Evolutionary conservation across 2,797 vertebrate genomes (phyloP).

Genomic region (Amniataba percoides): DNA sequence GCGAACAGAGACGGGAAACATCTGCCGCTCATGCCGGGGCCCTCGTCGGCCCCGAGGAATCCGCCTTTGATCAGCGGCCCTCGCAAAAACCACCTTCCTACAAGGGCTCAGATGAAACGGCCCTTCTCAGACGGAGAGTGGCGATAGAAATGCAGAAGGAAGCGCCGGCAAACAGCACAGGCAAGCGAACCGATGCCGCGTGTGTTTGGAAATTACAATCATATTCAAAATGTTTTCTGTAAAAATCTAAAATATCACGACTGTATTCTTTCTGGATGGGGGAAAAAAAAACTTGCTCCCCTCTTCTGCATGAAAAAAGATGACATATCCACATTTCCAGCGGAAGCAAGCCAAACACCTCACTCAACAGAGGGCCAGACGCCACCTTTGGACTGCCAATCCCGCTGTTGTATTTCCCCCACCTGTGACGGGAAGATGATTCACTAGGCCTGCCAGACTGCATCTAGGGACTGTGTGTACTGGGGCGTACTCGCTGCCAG

Average conservation of each 20-base stretch:
- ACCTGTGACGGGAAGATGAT: constrained; percentile 82
- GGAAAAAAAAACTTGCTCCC: constrained; percentile 34
- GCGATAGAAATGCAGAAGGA: neutral
- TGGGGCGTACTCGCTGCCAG: constrained; percentile 71
- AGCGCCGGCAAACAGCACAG: constrained; percentile 9
- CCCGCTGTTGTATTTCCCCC: constrained; percentile 77
- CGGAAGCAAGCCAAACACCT: constrained; percentile 71
- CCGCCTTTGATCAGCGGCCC: constrained; percentile 75
- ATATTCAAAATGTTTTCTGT: constrained; percentile 13
- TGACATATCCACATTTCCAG: constrained; percentile 65
- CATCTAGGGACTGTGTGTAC: constrained; percentile 74
- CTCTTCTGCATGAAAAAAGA: constrained; percentile 34
- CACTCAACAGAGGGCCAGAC: constrained; percentile 72
- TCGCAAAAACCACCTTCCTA: constrained; percentile 50
- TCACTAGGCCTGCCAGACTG: constrained; percentile 80
- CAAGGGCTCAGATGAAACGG: constrained; percentile 60
- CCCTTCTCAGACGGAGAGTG: constrained; percentile 23
- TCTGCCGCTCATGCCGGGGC: constrained; percentile 69
- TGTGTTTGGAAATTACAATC: neutral
- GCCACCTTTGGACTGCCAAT: constrained; percentile 81
- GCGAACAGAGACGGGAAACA: constrained; percentile 74
- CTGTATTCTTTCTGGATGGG: neutral
- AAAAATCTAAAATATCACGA: neutral
- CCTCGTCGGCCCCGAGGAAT: constrained; percentile 61
- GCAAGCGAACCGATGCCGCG: neutral